Percentiles rank a stretch among this genome's conserved stretches.
Conservation (phyloP, 1,140 invertebrate genomes). For the Apis dorsata region DNA sequence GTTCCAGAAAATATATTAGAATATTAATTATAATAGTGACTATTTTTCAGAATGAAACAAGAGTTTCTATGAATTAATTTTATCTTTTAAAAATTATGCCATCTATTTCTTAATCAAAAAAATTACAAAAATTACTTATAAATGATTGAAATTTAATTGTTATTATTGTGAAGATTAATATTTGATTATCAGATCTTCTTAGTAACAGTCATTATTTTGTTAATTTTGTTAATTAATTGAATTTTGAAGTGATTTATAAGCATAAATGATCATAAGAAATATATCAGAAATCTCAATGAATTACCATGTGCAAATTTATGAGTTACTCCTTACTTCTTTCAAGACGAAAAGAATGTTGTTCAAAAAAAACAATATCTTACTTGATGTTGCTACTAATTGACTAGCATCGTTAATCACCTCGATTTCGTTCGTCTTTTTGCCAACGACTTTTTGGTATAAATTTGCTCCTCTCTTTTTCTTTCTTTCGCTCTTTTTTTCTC, state of each 20-base stretch:
- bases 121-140: background rate
- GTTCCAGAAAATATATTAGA: too few species aligned
- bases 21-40: too few species aligned
- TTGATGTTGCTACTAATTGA: conserved; percentile 75
- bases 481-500: conserved; percentile 7
- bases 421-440: conserved; percentile 58
- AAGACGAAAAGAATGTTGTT: background rate
- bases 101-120: background rate
- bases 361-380: conserved; percentile 48
- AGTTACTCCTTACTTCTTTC: background rate
- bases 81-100: too few species aligned
- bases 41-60: too few species aligned
- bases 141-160: too few species aligned
- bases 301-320: background rate
- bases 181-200: background rate
- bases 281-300: background rate
- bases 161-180: background rate
- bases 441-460: conserved; percentile 37
- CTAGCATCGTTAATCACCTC: conserved; percentile 79
- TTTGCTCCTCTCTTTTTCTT: conserved; percentile 13
- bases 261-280: background rate
- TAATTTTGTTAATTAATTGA: background rate
- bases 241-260: background rate
- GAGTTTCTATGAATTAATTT: too few species aligned
- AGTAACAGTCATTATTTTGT: background rate